phyloP scores from a whole-genome alignment of 2,888 invertebrate species.

The Hypsopygia costalis region DNA sequence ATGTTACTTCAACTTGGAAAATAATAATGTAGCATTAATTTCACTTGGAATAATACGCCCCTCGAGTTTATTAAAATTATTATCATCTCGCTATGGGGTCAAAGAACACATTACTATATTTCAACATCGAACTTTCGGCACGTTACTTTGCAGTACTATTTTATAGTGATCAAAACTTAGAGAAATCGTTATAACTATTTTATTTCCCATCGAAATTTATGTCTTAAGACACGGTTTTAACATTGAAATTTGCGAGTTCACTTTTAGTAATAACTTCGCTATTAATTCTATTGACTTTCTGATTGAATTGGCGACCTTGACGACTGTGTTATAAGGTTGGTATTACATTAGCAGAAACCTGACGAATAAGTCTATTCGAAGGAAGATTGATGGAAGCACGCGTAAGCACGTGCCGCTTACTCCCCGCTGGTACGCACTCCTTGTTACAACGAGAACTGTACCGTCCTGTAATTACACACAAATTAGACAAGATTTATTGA shows the following conservation, averaged over 20 bases:
- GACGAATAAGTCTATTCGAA: slow-evolving; percentile 30
- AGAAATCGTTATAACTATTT: slow-evolving; percentile 34
- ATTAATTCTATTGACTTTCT: slow-evolving; percentile 25
- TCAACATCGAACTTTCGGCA: slow-evolving; percentile 63
- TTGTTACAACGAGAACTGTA: slow-evolving; percentile 74
- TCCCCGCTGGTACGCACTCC: slow-evolving; percentile 77
- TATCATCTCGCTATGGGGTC: slow-evolving; percentile 68
- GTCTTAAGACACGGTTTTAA: slow-evolving; percentile 46
- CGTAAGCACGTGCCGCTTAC: slow-evolving; percentile 74
- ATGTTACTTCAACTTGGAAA: slow-evolving; percentile 24
- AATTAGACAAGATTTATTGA: slow-evolving; percentile 81
- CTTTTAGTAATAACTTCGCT: slow-evolving; percentile 32
- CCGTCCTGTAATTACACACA: slow-evolving; percentile 80
- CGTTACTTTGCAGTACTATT: slow-evolving; percentile 56
- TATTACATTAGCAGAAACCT: slow-evolving; percentile 21
- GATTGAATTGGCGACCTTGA: slow-evolving; percentile 24
- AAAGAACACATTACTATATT: slow-evolving; percentile 70
- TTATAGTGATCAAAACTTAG: slow-evolving; percentile 58
- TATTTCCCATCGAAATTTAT: slow-evolving; percentile 39
- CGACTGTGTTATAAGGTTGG: slow-evolving; percentile 15
- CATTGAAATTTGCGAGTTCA: slow-evolving; percentile 41
- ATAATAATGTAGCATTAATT: slow-evolving; percentile 69
- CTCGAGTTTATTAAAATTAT: slow-evolving; percentile 67
- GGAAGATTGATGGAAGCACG: slow-evolving; percentile 40
- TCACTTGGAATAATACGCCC: slow-evolving; percentile 63